Conservation (phyloP, 2,797 vertebrate species). For the Buceros bicornis region DNA sequence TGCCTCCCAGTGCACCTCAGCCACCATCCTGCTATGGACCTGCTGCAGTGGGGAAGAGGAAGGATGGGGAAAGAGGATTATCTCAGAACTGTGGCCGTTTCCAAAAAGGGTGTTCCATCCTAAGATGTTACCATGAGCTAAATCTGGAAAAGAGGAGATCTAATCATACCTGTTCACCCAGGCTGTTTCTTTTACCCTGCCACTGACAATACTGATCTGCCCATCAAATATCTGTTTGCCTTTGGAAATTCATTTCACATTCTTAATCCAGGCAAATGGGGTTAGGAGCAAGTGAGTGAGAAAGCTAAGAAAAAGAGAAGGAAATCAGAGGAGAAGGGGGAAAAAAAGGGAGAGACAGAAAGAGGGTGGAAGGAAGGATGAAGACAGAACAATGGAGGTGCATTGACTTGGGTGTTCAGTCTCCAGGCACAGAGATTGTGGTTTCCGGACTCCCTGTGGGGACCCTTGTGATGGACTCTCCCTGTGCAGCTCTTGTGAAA, state of each 20-base stretch:
- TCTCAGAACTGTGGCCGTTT: not conserved
- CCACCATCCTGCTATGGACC: not conserved
- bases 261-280: not conserved
- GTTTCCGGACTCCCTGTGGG: not conserved
- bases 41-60: not conserved
- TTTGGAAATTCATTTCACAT: not conserved
- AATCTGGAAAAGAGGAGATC: not conserved
- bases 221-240: not conserved
- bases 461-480: not conserved
- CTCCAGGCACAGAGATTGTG: too few species aligned
- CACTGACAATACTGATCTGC: not conserved
- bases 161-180: not conserved
- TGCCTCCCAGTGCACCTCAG: not conserved
- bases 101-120: not conserved
- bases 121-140: fast-evolving
- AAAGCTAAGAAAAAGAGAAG: not conserved
- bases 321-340: not conserved
- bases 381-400: too few species aligned
- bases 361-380: not conserved
- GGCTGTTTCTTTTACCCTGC: not conserved
- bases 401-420: too few species aligned
- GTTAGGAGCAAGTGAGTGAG: fast-evolving
- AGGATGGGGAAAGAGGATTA: not conserved
- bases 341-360: not conserved
- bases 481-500: not conserved